Evolutionary conservation across 1,140 invertebrate genomes (phyloP), one percentile per base, ranked within the genome.

Genomic region (Penaeus chinensis): DNA sequence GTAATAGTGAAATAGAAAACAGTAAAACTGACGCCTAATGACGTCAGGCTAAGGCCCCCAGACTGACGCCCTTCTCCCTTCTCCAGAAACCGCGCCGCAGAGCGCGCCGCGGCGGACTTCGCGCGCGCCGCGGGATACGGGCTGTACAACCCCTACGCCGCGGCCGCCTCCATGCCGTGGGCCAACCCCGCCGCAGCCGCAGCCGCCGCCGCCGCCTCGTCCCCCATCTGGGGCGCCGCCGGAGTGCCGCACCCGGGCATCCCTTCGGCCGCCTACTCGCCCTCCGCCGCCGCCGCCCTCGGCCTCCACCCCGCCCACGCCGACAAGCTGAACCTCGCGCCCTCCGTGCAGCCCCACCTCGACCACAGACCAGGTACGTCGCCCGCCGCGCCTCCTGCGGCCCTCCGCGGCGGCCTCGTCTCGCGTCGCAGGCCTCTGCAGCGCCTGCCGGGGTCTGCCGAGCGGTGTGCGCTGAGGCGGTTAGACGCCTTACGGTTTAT

Each of bases 91-190:
- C 93, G 97, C n/a, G 97, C 97, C 0, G 97, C 97, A 0, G 97
- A 98, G 92, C 92, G 97, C 20, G 97, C 97, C 0, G 97, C 97
- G 0, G 97, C 97, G 0, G 97, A 98, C 92, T 98, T 98, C 91
- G 97, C 97, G 0, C 92, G 97, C 3, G 97, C 97, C 0, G 96
- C 97, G 1, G 96, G 96, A 19, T 98, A 97, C 92, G 96, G 96
- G 0, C 92, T 97, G 1, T 97, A 97, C 92, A 91, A 92, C 87
- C 91, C 92, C 3, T 92, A 92, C 83, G 89, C 90, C 65, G 80
- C 85, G 24, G 80, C 87, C 3, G 82, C 84, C 19, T 78, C 76
- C 63, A 86, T 86, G 84, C 69, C 69, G 10, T 90, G 88, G 88
- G 82, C 85, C 27, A 87, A 85, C 71, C 85, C 90, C 20, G 87